Evolutionary conservation across 2,797 vertebrate species (phyloP).

Genomic region (Rallus crepitans): DNA sequence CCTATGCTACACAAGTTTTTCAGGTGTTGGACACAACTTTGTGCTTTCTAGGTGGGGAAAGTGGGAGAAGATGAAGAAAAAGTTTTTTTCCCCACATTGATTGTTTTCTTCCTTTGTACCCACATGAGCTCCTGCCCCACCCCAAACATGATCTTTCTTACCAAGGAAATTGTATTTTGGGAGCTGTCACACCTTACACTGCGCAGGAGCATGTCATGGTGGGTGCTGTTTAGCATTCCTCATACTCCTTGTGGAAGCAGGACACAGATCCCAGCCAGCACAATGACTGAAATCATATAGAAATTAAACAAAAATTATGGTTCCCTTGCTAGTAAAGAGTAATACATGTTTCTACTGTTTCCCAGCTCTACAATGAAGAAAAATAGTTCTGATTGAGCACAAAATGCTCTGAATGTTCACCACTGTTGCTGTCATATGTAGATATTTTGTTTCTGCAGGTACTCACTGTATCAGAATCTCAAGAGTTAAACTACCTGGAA

Average conservation of each 20-base stretch:
- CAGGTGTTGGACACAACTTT: neutral
- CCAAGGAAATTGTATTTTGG: neutral
- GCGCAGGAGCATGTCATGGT: neutral
- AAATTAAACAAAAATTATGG: neutral
- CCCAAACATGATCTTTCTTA: neutral
- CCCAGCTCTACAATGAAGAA: neutral
- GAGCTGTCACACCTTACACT: neutral
- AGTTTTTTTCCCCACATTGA: fast-evolving
- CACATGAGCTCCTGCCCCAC: fast-evolving
- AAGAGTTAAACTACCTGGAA: slow-evolving; percentile 60
- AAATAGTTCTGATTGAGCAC: neutral
- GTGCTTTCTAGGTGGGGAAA: neutral
- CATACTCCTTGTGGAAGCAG: neutral
- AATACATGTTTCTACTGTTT: neutral
- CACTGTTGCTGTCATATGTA: neutral
- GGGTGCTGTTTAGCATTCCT: neutral
- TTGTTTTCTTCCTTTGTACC: neutral
- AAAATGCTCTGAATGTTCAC: neutral
- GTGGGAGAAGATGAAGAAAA: neutral
- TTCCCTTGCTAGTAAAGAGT: neutral
- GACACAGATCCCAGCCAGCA: neutral
- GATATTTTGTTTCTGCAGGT: neutral
- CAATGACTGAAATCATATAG: neutral
- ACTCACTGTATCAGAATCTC: neutral
- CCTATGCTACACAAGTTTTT: neutral